Conservation (phyloP, 2,113 vertebrate genomes). For the Passer domesticus region DNA sequence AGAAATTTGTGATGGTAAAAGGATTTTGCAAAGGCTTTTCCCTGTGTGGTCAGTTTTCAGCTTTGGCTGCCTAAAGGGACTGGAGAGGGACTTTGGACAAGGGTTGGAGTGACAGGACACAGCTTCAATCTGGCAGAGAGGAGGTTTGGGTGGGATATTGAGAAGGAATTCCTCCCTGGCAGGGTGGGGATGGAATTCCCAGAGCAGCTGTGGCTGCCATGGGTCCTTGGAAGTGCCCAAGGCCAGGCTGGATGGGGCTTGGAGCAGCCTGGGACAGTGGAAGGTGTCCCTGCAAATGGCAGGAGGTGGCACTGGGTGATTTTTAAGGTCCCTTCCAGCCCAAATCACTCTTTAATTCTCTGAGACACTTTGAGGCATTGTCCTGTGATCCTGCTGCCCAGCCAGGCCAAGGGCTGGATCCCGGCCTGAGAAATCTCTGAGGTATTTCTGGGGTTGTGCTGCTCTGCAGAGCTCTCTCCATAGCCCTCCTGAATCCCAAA, state of each 20-base stretch:
- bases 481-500: neutral
- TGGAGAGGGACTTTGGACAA: neutral
- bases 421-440: neutral
- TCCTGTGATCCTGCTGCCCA: neutral
- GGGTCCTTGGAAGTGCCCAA: neutral
- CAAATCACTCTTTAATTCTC: neutral
- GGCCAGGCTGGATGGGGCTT: fast-evolving
- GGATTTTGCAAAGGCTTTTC: neutral
- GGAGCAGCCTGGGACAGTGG: neutral
- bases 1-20: neutral
- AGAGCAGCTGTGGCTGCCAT: neutral
- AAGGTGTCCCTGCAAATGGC: neutral
- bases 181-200: neutral
- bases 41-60: neutral
- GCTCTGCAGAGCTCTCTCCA: neutral
- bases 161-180: fast-evolving
- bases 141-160: neutral
- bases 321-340: neutral
- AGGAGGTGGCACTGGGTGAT: too few relatives aligned
- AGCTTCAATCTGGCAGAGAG: neutral
- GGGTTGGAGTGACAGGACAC: neutral
- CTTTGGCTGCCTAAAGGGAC: neutral
- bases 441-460: neutral
- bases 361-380: neutral
- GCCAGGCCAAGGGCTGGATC: neutral